Percentiles rank a stretch among this genome's conserved stretches.
Evolutionary conservation across 2,888 invertebrate species (phyloP).

Genomic region (Parthenolecanium corni): DNA sequence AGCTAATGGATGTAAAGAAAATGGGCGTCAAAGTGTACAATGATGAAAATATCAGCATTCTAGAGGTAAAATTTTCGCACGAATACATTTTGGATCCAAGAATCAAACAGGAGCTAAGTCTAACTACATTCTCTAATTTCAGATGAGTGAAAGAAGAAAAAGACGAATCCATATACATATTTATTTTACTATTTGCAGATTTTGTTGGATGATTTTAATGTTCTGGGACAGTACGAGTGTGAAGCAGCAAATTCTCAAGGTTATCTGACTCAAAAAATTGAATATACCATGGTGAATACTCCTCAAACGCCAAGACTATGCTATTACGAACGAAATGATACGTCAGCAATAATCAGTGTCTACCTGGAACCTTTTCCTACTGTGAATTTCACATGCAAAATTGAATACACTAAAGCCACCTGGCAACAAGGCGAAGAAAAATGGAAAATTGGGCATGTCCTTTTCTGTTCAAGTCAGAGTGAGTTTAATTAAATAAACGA

Average conservation of each 20-base stretch:
- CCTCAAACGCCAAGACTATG: conserved; percentile 11
- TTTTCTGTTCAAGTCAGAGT: conserved; percentile 9
- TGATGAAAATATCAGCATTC: conserved; percentile 15
- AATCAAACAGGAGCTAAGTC: neutral
- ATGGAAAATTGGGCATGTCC: conserved; percentile 16
- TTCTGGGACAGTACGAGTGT: conserved; percentile 11
- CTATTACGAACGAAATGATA: conserved; percentile 1
- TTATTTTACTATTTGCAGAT: conserved; percentile 2
- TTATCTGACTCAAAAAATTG: neutral
- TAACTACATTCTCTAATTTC: too few species aligned
- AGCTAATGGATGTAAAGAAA: conserved; percentile 4
- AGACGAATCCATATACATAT: neutral
- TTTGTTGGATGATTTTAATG: neutral
- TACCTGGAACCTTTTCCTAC: conserved; percentile 2
- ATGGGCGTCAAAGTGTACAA: conserved; percentile 7
- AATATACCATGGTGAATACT: neutral
- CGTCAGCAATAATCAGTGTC: conserved; percentile 4
- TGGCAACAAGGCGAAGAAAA: conserved; percentile 19
- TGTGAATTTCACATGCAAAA: conserved; percentile 1
- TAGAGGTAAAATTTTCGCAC: conserved; percentile 10
- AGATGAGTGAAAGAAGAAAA: too few species aligned
- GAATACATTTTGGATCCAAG: neutral
- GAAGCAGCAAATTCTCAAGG: conserved; percentile 18
- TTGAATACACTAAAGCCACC: conserved; percentile 14
- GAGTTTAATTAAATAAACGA: too few species aligned